These are phyloP conservation scores for Rambutsinella grinnellia DNA, from an alignment of 2,888 invertebrate genomes.

Conservation along the genomic window DNA sequence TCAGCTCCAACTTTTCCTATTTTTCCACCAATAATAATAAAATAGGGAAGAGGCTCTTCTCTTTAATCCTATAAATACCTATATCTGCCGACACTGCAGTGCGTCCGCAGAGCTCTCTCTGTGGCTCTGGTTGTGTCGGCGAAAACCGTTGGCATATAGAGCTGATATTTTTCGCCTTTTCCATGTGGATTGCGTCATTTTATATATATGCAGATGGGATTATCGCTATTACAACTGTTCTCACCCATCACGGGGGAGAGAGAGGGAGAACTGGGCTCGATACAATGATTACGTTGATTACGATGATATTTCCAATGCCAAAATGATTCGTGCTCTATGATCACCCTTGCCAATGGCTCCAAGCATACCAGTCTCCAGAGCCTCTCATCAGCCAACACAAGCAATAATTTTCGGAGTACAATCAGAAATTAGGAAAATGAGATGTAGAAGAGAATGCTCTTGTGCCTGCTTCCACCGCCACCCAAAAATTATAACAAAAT, in stretches of 20 bases:
- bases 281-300: neutral
- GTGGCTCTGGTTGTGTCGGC: neutral
- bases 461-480: neutral
- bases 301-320: neutral
- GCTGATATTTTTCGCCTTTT: neutral
- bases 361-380: no score
- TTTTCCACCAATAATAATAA: neutral
- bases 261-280: neutral
- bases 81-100: neutral
- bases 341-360: no score
- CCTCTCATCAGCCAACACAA: neutral
- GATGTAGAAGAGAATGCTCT: neutral
- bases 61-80: constrained; percentile 22
- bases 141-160: neutral
- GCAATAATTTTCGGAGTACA: neutral
- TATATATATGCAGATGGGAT: neutral
- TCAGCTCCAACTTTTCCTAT: neutral
- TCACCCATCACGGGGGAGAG: neutral
- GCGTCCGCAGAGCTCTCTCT: neutral
- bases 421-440: neutral
- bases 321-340: neutral
- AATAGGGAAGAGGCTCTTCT: neutral
- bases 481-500: neutral
- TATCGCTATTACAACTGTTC: neutral
- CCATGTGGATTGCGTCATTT: neutral